Conservation (phyloP, 2,888 invertebrate species). For the Campoletis raptor region DNA sequence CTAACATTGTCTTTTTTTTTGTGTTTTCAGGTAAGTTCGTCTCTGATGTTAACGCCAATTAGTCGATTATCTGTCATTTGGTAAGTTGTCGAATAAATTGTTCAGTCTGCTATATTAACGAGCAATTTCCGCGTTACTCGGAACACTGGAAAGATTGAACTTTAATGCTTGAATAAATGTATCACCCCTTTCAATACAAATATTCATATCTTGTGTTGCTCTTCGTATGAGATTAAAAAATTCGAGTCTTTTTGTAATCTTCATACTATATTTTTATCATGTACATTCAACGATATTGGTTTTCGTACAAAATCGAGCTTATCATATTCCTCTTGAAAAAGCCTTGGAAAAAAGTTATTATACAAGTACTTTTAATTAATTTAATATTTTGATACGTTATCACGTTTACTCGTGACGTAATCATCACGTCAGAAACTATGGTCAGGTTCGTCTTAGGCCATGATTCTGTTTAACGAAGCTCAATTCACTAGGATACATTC, state of each 20-base stretch:
- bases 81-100: constrained; percentile 31
- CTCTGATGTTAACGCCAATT: constrained; percentile 39
- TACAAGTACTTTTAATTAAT: background rate
- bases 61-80: constrained; percentile 30
- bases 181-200: background rate
- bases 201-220: background rate
- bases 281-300: background rate
- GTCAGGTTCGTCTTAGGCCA: constrained; percentile 34
- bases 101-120: background rate
- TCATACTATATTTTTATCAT: background rate
- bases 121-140: background rate
- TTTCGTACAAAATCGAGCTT: background rate
- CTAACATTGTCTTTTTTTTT: constrained; percentile 18
- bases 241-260: background rate
- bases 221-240: background rate
- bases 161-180: background rate
- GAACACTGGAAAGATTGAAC: background rate
- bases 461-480: constrained; percentile 55
- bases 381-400: background rate
- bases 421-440: constrained; percentile 10
- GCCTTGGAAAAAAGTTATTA: background rate
- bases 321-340: background rate
- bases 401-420: constrained; percentile 18
- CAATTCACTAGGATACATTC: constrained; percentile 55
- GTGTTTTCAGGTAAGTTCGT: constrained; percentile 54